A percentile compares a stretch with the other conserved stretches of the same genome.
Conservation (phyloP, 1,140 invertebrate species). For the Ostrea denselamellosa region DNA sequence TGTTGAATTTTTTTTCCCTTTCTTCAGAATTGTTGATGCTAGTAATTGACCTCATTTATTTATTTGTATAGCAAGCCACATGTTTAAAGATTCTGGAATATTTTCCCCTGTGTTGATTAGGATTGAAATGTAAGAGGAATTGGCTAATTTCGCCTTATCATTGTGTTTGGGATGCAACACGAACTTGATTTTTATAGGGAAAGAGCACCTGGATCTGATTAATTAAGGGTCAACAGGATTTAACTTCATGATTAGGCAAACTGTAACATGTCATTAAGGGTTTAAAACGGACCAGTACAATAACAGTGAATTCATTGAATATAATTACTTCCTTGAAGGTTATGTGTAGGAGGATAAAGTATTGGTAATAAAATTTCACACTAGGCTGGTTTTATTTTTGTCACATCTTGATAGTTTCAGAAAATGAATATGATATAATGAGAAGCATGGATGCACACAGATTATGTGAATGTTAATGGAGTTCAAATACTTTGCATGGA, state of each 20-base stretch:
- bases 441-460: no score
- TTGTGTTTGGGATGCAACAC: not conserved
- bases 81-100: constrained; percentile 19
- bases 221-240: not conserved
- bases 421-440: not conserved
- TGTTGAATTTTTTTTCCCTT: not conserved
- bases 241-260: not conserved
- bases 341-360: not conserved
- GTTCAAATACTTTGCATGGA: no score
- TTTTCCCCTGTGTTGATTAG: constrained; percentile 3
- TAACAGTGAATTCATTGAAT: not conserved
- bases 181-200: not conserved
- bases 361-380: constrained; percentile 17
- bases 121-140: constrained; percentile 21
- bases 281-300: not conserved
- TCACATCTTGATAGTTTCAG: not conserved
- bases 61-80: not conserved
- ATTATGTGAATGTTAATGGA: no score
- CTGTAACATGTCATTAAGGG: not conserved
- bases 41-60: constrained; percentile 37
- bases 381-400: constrained; percentile 6
- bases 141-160: constrained; percentile 21
- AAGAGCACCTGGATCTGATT: not conserved
- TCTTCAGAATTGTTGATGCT: constrained; percentile 17
- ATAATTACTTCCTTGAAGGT: not conserved